Base-by-base conservation (phyloP, 2,888 invertebrate genomes). In the Dendrolimus pini region DNA sequence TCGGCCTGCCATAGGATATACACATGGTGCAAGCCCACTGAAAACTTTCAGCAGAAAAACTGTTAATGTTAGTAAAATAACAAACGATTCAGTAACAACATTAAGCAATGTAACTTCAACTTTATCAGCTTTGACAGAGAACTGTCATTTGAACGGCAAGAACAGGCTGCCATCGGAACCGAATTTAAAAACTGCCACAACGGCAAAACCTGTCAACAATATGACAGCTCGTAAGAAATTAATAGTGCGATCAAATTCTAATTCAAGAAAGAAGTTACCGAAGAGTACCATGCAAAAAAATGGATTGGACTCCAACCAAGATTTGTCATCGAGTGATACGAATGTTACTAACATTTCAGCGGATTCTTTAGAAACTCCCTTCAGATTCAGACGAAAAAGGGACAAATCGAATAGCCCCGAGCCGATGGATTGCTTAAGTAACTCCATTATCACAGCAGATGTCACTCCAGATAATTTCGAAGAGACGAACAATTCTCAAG, bases 321-420 rank as follows among this genome's bases (percentile, higher is more conserved):
- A 91, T 41, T 65, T 91, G 61, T 91, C 91, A 54, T 91, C 91
- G 47, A 90, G 90, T 61, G 91, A 91, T 60, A 91, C 91, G 0
- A 91, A 90, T 57, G 81, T 89, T 7, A 91, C 91, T 0, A 90
- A 90, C 66, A 85, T 91, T 63, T 89, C 91, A 0, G 80, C 86
- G 0, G 91, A 91, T 57, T 89, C 91, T 0, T 70, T 91, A 1
- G 91, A 91, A 54, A 75, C 86, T 0, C 90, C 89, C 0, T 89
- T 85, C 62, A 70, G 91, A 42, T 91, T 91, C 60, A 67, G 90
- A 12, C 80, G 90, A 64, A 89, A 90, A 81, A 66, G 90, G 59
- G 89, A 89, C 60, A 90, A 89, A 52, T 89, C 90, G 0, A 77
- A 70, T 58, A 91, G 87, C 55, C 89, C 91, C 0, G 91, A 91